Evolutionary conservation across 2,888 invertebrate species (phyloP).

Genomic region (Pseudolycoriella hygida): DNA sequence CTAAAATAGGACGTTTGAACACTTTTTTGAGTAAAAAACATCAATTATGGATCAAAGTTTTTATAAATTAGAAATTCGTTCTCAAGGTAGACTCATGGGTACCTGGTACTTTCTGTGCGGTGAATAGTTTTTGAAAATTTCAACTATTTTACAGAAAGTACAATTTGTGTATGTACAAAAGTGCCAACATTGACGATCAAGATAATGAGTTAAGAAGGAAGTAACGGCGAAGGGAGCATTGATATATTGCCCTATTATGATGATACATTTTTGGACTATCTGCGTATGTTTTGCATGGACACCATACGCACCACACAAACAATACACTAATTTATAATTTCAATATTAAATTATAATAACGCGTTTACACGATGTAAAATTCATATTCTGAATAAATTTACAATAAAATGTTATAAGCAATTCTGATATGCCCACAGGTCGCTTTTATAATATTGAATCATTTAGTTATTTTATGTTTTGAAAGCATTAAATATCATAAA

Average conservation of each 20-base stretch:
- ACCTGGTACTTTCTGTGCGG: no score
- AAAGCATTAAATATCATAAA: no score
- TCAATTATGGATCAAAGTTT: no score
- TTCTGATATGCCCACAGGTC: neutral
- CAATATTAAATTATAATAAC: neutral
- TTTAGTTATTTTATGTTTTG: neutral
- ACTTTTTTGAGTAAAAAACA: no score
- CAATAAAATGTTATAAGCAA: conserved; percentile 1
- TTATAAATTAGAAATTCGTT: no score
- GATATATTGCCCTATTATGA: conserved; percentile 2
- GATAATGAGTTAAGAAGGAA: neutral
- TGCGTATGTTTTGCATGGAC: neutral
- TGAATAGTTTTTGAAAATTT: no score
- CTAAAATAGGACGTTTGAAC: no score
- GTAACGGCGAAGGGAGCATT: neutral
- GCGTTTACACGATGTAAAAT: conserved; percentile 2
- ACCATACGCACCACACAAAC: no score
- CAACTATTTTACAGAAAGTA: no score
- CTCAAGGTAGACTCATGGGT: no score
- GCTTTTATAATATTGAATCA: neutral
- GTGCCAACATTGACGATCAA: neutral
- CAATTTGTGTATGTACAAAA: no score
- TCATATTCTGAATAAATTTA: neutral
- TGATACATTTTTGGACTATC: neutral
- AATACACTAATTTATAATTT: no score